Evolutionary conservation across 2,797 vertebrate species (phyloP).

Genomic region (Gastrophryne carolinensis): DNA sequence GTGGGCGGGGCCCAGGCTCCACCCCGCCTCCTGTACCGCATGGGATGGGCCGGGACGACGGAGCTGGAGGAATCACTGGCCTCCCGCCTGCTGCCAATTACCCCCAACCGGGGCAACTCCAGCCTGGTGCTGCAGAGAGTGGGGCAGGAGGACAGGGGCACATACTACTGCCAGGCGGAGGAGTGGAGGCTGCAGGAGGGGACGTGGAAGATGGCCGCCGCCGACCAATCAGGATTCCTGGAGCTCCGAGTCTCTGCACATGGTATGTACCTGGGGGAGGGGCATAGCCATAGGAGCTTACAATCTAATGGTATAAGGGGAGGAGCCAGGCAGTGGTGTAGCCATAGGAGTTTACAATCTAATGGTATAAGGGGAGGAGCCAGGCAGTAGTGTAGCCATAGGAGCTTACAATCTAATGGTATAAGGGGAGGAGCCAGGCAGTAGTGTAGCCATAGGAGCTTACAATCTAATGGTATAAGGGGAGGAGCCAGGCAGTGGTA

Average conservation of each 20-base stretch:
- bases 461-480: too few species aligned
- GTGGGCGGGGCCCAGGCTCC: rapidly evolving
- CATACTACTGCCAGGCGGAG: constrained; percentile 72
- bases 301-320: too few species aligned
- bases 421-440: too few species aligned
- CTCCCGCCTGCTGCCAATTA: constrained; percentile 47
- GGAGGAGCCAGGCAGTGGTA: too few species aligned
- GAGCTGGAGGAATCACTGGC: neutral
- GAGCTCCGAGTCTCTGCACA: neutral
- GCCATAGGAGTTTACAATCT: too few species aligned
- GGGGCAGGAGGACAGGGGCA: constrained; percentile 65
- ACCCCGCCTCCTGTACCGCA: constrained; percentile 30
- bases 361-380: too few species aligned
- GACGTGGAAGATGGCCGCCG: constrained; percentile 31
- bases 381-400: too few species aligned
- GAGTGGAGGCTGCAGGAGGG: constrained; percentile 61
- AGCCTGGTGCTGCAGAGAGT: constrained; percentile 54
- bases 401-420: too few species aligned
- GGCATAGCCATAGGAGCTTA: too few species aligned
- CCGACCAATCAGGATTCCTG: constrained; percentile 6
- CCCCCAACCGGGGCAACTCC: constrained; percentile 8
- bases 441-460: too few species aligned
- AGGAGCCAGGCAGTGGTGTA: too few species aligned
- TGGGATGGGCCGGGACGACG: constrained; percentile 20
- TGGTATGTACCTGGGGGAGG: constrained; percentile 20